Conservation (phyloP, 1,140 invertebrate genomes). For the Cyrtorhinus lividipennis region DNA sequence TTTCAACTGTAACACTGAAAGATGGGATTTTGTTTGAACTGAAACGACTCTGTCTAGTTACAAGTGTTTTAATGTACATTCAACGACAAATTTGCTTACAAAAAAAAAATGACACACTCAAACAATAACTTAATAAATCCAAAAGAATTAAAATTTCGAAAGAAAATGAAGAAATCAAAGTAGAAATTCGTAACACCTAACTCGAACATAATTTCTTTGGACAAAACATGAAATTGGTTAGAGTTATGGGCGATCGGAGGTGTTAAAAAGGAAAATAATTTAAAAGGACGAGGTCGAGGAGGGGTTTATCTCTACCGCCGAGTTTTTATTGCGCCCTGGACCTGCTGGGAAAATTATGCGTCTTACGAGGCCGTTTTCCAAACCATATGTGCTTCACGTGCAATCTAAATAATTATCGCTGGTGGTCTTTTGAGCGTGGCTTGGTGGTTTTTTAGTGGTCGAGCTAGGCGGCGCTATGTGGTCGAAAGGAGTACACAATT, state of each 20-base stretch:
- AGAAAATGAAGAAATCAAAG: too few relatives aligned
- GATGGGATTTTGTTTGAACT: too few relatives aligned
- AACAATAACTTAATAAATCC: constrained; percentile 20
- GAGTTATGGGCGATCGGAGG: not conserved
- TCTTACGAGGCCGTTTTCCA: not conserved
- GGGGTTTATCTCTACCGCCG: not conserved
- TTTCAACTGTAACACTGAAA: too few relatives aligned
- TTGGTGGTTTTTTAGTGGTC: not conserved
- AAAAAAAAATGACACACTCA: constrained; percentile 2
- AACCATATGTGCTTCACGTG: not conserved
- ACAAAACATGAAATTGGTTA: not conserved
- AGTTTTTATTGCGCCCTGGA: not conserved
- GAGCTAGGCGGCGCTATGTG: too few relatives aligned
- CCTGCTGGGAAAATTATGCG: too few relatives aligned
- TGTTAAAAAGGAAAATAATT: constrained; percentile 16
- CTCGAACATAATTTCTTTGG: too few relatives aligned
- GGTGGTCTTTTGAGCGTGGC: constrained; percentile 8
- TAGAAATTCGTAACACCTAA: too few relatives aligned
- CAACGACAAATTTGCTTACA: not conserved
- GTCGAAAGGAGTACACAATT: not conserved
- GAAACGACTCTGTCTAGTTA: not conserved
- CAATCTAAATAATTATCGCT: constrained; percentile 7
- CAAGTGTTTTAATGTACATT: not conserved
- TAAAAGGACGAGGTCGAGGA: constrained; percentile 3
- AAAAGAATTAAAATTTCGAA: constrained; percentile 1